A percentile compares a stretch with the other conserved stretches of the same genome.
Conservation (phyloP, 2,113 vertebrate species). For the Symphodus melops region DNA sequence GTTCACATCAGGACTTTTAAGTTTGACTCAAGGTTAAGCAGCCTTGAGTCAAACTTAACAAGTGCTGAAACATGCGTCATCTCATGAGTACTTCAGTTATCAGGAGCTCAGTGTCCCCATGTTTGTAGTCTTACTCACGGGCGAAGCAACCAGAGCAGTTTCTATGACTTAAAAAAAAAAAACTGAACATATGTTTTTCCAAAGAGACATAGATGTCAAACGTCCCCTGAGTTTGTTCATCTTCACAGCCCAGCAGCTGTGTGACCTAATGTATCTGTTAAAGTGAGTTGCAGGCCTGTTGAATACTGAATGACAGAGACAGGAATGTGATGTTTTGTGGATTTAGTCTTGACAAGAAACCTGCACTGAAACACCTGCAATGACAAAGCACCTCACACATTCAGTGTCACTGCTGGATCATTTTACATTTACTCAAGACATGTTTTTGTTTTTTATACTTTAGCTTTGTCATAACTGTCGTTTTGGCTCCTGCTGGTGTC, state of each 20-base stretch:
- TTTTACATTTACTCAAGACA: constrained; percentile 54
- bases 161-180: constrained; percentile 4
- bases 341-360: constrained; percentile 34
- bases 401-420: constrained; percentile 54
- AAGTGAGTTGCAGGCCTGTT: constrained; percentile 54
- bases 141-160: constrained; percentile 2
- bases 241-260: constrained; percentile 34
- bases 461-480: constrained; percentile 33
- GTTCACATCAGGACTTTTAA: neutral
- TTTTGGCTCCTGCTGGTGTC: constrained; percentile 48
- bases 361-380: constrained; percentile 72
- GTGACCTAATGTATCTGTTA: constrained; percentile 71
- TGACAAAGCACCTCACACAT: constrained; percentile 53
- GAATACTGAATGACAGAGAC: constrained; percentile 49
- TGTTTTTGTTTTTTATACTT: constrained; percentile 5
- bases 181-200: constrained; percentile 64
- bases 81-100: neutral
- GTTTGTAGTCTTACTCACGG: constrained; percentile 12
- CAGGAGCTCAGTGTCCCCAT: constrained; percentile 5
- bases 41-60: neutral
- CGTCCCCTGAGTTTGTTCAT: constrained; percentile 39
- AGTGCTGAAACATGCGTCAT: neutral
- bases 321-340: constrained; percentile 57
- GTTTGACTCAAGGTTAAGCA: neutral
- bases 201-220: constrained; percentile 54